phyloP scores from a whole-genome alignment of 2,888 invertebrate species.

The Andrena hattorfiana region DNA sequence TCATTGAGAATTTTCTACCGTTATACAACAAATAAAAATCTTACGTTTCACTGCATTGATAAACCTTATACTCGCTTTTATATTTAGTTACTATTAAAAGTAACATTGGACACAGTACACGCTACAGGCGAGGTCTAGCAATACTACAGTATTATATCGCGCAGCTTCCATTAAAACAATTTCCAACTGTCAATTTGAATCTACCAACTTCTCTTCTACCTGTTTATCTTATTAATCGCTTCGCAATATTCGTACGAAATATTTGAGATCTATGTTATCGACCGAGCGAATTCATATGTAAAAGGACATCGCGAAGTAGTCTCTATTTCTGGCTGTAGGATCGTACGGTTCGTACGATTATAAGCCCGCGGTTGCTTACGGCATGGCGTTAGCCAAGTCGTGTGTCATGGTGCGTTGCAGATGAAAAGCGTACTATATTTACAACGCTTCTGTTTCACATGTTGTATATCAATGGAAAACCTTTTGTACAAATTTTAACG shows the following conservation, averaged over 20 bases:
- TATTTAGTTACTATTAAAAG: no score
- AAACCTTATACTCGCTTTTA: no score
- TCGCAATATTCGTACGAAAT: background rate
- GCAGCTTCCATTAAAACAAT: no score
- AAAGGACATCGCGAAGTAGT: constrained; percentile 38
- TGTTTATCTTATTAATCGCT: no score
- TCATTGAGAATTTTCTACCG: no score
- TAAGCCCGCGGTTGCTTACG: constrained; percentile 62
- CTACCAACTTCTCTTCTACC: no score
- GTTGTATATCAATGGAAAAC: constrained; percentile 63
- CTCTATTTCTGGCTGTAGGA: constrained; percentile 57
- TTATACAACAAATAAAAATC: no score
- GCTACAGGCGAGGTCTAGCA: no score
- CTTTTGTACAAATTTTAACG: constrained; percentile 63
- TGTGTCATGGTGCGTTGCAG: constrained; percentile 73
- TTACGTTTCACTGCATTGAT: no score
- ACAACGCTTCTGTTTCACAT: constrained; percentile 64
- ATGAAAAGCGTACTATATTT: constrained; percentile 65
- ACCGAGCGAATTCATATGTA: constrained; percentile 13
- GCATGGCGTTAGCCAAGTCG: constrained; percentile 78
- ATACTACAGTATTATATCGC: no score
- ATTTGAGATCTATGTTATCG: constrained; percentile 32
- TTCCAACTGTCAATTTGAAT: no score
- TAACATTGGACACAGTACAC: no score
- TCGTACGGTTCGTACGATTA: constrained; percentile 52